phyloP scores from a whole-genome alignment of 2,888 invertebrate species.

The Ferdinandea cuprea region DNA sequence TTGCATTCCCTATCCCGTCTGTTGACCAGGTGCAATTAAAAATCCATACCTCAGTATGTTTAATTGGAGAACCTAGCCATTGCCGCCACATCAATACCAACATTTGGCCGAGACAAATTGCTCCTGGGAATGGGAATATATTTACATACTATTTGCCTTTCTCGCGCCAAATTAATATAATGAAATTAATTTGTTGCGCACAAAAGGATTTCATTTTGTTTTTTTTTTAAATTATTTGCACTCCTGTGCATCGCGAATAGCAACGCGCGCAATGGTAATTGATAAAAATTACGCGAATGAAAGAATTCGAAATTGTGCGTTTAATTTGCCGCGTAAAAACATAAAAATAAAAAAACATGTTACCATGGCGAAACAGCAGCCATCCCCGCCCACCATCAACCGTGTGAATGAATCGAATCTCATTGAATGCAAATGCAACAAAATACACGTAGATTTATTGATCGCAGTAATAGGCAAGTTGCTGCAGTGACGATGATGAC shows the following conservation, averaged over 20 bases:
- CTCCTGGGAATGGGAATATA: slow-evolving; percentile 13
- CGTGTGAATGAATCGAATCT: slow-evolving; percentile 1
- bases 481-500: not conserved
- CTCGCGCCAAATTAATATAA: slow-evolving; percentile 27
- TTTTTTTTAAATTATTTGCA: slow-evolving; percentile 2
- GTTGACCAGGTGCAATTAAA: slow-evolving; percentile 66
- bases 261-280: slow-evolving; percentile 36
- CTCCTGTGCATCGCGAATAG: not conserved
- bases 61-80: not conserved
- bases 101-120: slow-evolving; percentile 33
- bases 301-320: slow-evolving; percentile 28
- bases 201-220: slow-evolving; percentile 19
- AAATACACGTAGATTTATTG: slow-evolving; percentile 24
- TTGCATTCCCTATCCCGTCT: slow-evolving; percentile 60
- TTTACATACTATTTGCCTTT: not conserved
- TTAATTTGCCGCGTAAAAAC: slow-evolving; percentile 48
- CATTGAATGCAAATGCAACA: slow-evolving; percentile 23
- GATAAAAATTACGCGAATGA: slow-evolving; percentile 53
- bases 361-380: not conserved
- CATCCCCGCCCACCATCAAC: not conserved
- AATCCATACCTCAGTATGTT: slow-evolving; percentile 39
- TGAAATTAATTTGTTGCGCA: slow-evolving; percentile 23
- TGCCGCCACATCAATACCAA: not conserved
- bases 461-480: not conserved
- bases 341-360: slow-evolving; percentile 16